A percentile compares a stretch with the other conserved stretches of the same genome.
phyloP scores from a whole-genome alignment of 2,113 vertebrate genomes.

The Apteryx mantelli region DNA sequence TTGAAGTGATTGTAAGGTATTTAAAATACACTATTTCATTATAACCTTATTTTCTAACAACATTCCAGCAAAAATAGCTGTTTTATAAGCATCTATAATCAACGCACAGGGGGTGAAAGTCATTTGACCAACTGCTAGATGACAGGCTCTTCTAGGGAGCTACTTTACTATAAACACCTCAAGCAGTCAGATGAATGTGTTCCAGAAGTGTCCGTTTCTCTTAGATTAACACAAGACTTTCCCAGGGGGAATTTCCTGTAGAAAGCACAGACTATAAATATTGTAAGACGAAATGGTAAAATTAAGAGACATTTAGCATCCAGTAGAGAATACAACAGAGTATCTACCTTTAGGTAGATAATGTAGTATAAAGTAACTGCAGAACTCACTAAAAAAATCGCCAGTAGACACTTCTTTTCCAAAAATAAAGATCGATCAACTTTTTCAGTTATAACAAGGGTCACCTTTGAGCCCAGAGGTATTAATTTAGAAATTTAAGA shows the following conservation, averaged over 20 bases:
- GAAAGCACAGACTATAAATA: not conserved
- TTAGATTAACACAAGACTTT: not conserved
- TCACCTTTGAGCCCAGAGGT: not conserved
- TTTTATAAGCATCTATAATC: not conserved
- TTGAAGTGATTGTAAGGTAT: not conserved
- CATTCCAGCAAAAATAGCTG: not conserved
- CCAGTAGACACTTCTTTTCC: not conserved
- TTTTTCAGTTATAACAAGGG: not conserved
- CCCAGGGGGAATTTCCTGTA: not conserved
- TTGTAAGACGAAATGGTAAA: not conserved
- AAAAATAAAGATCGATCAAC: not conserved
- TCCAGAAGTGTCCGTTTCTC: not conserved
- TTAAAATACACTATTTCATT: not conserved
- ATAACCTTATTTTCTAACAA: not conserved
- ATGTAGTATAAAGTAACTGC: not conserved
- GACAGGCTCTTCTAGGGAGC: not conserved
- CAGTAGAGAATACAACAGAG: not conserved
- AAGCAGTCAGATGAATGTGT: not conserved
- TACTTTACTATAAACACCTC: not conserved
- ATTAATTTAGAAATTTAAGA: not conserved
- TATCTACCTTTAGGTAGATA: not conserved
- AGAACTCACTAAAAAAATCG: not conserved
- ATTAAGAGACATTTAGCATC: not conserved
- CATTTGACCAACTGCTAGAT: not conserved
- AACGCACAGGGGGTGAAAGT: not conserved